Evolutionary conservation across 2,888 invertebrate species (phyloP).

Genomic region (Napeogenes sylphis): DNA sequence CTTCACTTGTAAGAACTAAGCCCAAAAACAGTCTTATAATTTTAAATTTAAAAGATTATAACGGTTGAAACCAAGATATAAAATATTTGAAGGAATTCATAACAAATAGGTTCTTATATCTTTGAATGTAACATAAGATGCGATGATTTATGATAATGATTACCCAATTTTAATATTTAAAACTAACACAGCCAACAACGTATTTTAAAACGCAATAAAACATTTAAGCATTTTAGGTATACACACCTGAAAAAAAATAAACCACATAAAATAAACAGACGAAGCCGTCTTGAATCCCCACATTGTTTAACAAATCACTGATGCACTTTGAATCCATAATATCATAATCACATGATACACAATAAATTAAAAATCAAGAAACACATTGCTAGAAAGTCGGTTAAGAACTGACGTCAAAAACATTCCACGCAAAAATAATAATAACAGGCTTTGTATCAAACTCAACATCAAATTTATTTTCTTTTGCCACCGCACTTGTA

Average conservation of each 20-base stretch:
- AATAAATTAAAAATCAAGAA: not conserved
- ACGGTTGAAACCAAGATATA: too few species aligned
- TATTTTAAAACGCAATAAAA: not conserved
- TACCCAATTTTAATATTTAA: too few species aligned
- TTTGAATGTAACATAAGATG: too few species aligned
- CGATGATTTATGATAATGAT: too few species aligned
- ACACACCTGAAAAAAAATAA: conserved; percentile 1
- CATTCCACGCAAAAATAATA: conserved; percentile 56
- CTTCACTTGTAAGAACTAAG: too few species aligned
- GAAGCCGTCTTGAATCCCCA: not conserved
- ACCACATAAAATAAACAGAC: not conserved
- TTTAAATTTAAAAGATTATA: too few species aligned
- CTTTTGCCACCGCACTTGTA: conserved; percentile 49
- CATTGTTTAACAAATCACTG: not conserved
- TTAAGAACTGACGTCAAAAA: conserved; percentile 38
- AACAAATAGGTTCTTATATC: too few species aligned
- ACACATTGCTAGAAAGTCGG: conserved; percentile 27
- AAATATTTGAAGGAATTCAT: too few species aligned
- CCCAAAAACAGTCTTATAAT: too few species aligned
- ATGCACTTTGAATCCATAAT: not conserved
- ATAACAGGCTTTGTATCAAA: conserved; percentile 66
- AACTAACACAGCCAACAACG: too few species aligned
- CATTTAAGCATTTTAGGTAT: not conserved
- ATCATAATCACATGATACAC: not conserved
- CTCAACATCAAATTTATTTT: conserved; percentile 49